Percentiles rank a stretch among this genome's conserved stretches.
Evolutionary conservation across 2,113 vertebrate species (phyloP).

Genomic region (Procavia capensis): DNA sequence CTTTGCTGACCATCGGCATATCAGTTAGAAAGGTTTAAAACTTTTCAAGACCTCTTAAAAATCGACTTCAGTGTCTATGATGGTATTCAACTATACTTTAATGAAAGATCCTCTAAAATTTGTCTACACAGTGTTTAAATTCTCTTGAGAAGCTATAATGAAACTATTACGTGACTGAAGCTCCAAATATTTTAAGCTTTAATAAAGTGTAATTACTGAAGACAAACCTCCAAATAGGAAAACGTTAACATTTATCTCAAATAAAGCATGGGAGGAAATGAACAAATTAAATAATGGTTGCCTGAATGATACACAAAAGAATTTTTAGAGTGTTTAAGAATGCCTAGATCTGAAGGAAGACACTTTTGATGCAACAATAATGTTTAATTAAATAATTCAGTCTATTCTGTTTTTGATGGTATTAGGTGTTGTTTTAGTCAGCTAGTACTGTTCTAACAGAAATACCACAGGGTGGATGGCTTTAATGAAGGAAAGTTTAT

Average conservation of each 20-base stretch:
- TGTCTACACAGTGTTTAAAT: not conserved
- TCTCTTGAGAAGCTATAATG: not conserved
- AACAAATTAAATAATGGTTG: not conserved
- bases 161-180: not conserved
- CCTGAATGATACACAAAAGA: no score
- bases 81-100: not conserved
- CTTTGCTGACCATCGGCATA: not conserved
- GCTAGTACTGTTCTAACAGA: no score
- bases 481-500: no score
- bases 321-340: not conserved
- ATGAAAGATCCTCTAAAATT: not conserved
- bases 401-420: not conserved
- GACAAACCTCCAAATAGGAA: not conserved
- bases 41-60: not conserved
- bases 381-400: not conserved
- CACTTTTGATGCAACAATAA: rapidly evolving
- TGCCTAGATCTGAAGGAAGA: not conserved
- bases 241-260: not conserved
- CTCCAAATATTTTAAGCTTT: not conserved
- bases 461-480: no score
- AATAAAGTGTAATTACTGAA: not conserved
- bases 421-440: no score
- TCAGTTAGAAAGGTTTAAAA: not conserved
- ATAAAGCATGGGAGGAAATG: no score
- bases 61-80: not conserved